Evolutionary conservation across 2,888 invertebrate species (phyloP).

Genomic region (Drosophila kuntzei): DNA sequence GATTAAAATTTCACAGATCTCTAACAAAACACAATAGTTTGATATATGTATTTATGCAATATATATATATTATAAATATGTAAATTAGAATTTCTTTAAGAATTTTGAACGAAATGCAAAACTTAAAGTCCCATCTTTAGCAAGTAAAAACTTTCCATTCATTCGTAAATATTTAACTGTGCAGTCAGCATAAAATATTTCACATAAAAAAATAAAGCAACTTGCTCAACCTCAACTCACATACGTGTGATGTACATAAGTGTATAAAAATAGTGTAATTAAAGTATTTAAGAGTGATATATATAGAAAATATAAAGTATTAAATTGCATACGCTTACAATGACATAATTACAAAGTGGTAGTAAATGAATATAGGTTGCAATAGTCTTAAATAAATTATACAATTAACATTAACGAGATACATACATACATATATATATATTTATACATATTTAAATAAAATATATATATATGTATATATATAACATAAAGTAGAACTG

Average conservation of each 20-base stretch:
- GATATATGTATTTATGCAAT: slow-evolving; percentile 39
- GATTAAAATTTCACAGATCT: slow-evolving; percentile 69
- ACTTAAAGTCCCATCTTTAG: slow-evolving; percentile 34
- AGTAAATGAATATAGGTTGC: slow-evolving; percentile 54
- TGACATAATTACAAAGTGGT: slow-evolving; percentile 71
- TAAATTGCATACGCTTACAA: slow-evolving; percentile 41
- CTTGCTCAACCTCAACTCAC: slow-evolving; percentile 33
- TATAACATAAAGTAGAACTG: slow-evolving; percentile 55
- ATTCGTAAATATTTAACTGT: slow-evolving; percentile 27
- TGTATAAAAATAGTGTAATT: slow-evolving; percentile 50
- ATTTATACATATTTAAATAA: slow-evolving; percentile 24
- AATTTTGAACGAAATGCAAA: slow-evolving; percentile 58
- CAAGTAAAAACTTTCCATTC: slow-evolving; percentile 41
- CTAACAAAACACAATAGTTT: slow-evolving; percentile 72
- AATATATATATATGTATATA: slow-evolving; percentile 39
- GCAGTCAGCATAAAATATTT: slow-evolving; percentile 44
- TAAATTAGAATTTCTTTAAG: slow-evolving; percentile 49
- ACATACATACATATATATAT: slow-evolving; percentile 35
- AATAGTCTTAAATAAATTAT: slow-evolving; percentile 71
- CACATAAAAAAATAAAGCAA: slow-evolving; percentile 27
- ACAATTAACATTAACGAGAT: slow-evolving; percentile 76
- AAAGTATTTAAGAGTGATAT: slow-evolving; percentile 26
- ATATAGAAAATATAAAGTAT: slow-evolving; percentile 47
- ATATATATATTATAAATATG: slow-evolving; percentile 42
- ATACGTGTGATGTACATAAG: slow-evolving; percentile 38